Base-by-base conservation (phyloP, 2,888 invertebrate species). In the Caenorhabditis sp. region DNA sequence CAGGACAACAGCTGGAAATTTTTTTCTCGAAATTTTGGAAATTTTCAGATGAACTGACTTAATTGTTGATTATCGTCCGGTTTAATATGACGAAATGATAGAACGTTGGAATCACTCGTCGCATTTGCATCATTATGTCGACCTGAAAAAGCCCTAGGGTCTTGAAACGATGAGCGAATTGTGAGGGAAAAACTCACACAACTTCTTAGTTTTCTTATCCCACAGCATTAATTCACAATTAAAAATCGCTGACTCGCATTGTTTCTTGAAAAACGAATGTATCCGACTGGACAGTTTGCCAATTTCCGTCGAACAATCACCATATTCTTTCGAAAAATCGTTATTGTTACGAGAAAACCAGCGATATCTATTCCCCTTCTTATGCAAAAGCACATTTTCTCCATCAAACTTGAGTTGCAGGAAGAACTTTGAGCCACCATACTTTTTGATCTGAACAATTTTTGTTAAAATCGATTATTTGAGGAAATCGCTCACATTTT, bases 321-420 rank as follows among this genome's bases (percentile, higher is more conserved):
- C 85, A 66, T 84, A 80, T 27, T 82, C 74, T 31, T 76, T 62
- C 1, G 81, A 77, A 63, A 77, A 85, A 66, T 84, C 85, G 26
- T 78, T 75, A 17, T 83, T 82, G 58, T 83, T 83, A 27, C 83
- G 54, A 17, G 81, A 79, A 62, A 79, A 83, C 75, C 80, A 86
- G 37, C 81, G 81, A 76, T 86, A 86, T 58, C 64, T 68, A 31
- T 69, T 73, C 19, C 73, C 72, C 43, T 76, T 75, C 43, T 78
- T 79, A 62, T 86, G 86, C 24, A 86, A 55, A 0, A 86, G 58
- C 10, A 86, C 81, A 63, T 86, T 85, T 60, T 86, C 86, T n/a
- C 86, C 86, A 60, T 86, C 86, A 61, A 77, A 86, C 65, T 86
- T 86, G 57, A 70, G 58, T 66, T 86, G 85, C 24, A 87, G 66